Conservation (phyloP, 1,140 invertebrate species). For the Halictus rubicundus region DNA sequence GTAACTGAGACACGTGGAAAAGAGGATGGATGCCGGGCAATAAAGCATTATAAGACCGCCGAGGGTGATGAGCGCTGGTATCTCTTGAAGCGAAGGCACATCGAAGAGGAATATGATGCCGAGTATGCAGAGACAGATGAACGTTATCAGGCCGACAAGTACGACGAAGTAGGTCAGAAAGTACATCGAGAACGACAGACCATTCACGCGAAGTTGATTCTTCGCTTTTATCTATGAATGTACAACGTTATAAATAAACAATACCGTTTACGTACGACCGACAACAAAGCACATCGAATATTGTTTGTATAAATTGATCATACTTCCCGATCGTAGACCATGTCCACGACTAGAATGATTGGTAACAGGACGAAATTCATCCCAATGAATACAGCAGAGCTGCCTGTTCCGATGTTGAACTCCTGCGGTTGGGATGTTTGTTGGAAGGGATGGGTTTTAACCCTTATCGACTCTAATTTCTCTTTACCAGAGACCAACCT, state of each 20-base stretch:
- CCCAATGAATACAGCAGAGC: constrained; percentile 87
- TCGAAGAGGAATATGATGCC: constrained; percentile 86
- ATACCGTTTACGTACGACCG: neutral
- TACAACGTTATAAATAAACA: neutral
- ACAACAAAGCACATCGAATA: neutral
- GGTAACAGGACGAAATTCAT: constrained; percentile 90
- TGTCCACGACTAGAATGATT: constrained; percentile 88
- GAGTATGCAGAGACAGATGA: constrained; percentile 85
- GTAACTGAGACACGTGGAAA: constrained; percentile 88
- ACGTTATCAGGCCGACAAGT: constrained; percentile 85
- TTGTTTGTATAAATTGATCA: constrained; percentile 29
- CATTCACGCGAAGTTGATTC: constrained; percentile 91
- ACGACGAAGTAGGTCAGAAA: constrained; percentile 89
- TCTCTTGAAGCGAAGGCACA: constrained; percentile 84
- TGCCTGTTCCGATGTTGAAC: constrained; percentile 87
- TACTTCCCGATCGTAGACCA: constrained; percentile 92
- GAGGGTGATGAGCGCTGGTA: constrained; percentile 86
- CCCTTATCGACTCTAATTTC: constrained; percentile 77
- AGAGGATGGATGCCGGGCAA: constrained; percentile 88
- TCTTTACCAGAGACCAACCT: constrained; percentile 68
- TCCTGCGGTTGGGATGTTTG: constrained; percentile 85
- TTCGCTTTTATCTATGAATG: constrained; percentile 87
- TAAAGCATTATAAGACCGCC: constrained; percentile 86
- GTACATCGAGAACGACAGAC: constrained; percentile 88
- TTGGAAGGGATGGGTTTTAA: constrained; percentile 85